Base-by-base conservation (phyloP, 1,140 invertebrate species). In the Drosophila nigromelanica region DNA sequence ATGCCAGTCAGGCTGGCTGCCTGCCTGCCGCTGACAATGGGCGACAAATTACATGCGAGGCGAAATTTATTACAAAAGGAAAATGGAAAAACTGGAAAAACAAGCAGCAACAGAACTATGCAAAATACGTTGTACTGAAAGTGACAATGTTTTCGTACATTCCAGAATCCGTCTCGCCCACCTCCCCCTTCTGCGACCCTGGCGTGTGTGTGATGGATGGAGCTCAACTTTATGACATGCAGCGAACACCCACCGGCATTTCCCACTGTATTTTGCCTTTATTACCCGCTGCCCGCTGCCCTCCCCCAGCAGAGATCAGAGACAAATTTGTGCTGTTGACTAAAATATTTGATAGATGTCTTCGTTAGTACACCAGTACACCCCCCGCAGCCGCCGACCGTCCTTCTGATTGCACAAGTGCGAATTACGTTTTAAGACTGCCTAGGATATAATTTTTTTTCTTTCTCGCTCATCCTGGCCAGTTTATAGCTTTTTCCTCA, bases 41-140 rank as follows among this genome's bases (percentile, higher is more conserved):
- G 78, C 81, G 78, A 86, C 81, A 86, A 80, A 86, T 86, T 80
- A 81, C 69, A 86, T 81, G 81, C 82, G 78, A 83, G 70, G 59
- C 54, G 52, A 77, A 81, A 78, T 82, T 66, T 82, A 82, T 82
- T 76, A 72, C 52, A 70, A 33, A 24, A 30, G 42, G 24, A 10
- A 30, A 58, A 45, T 45, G 15, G 10, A 12, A 33, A 24, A 60
- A 43, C 5, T 30, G 42, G 24, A 12, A 42, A 35, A 67, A 47
- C 12, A 5, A 68, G 35, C 33, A 48, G n/a, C 42, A 35, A 42
- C 51, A 35, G 30, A 60, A 61, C 61, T 70, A 83, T 83, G 80
- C 76, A 85, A 77, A 85, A 86, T 70, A 76, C 73, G 76, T 68
- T 60, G 51, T 60, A 63, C 70, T 83, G 73, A 73, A 78, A 79